Evolutionary conservation across 2,888 invertebrate species (phyloP).

Genomic region (Megaustenia siamemsis): DNA sequence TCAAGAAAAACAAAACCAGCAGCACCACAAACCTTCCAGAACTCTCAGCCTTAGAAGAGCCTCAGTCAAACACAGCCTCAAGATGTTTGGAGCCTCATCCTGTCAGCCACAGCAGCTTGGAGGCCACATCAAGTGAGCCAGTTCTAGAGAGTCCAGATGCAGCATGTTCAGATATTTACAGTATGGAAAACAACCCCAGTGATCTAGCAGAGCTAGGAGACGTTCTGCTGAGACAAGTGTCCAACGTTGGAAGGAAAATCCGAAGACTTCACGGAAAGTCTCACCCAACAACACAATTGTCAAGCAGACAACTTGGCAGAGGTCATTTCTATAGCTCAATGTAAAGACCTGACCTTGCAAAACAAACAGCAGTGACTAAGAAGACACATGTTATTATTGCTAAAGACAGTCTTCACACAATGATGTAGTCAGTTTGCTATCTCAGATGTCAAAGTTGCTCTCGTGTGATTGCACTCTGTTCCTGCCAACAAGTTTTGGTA

Average conservation of each 20-base stretch:
- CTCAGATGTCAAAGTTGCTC: too few species aligned
- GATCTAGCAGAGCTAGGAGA: not conserved
- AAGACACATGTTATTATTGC: too few species aligned
- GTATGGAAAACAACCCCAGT: not conserved
- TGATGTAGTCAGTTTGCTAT: too few species aligned
- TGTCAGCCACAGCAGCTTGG: not conserved
- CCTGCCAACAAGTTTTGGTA: too few species aligned
- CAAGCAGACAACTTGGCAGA: constrained; percentile 17
- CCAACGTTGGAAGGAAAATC: constrained; percentile 61
- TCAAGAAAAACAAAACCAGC: too few species aligned
- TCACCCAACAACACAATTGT: constrained; percentile 90
- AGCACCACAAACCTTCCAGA: too few species aligned
- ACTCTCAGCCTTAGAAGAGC: too few species aligned
- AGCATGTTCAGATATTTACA: not conserved
- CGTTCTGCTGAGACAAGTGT: constrained; percentile 20
- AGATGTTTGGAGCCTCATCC: not conserved
- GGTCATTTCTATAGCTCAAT: constrained; percentile 54
- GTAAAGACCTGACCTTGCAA: too few species aligned
- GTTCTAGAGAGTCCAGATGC: not conserved
- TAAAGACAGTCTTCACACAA: too few species aligned
- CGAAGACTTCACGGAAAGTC: constrained; percentile 90
- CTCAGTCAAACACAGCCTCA: too few species aligned
- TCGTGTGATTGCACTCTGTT: too few species aligned
- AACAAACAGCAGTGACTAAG: too few species aligned
- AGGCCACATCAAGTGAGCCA: constrained; percentile 43